Conservation (phyloP, 2,797 vertebrate species). For the Syngnathus acus region DNA sequence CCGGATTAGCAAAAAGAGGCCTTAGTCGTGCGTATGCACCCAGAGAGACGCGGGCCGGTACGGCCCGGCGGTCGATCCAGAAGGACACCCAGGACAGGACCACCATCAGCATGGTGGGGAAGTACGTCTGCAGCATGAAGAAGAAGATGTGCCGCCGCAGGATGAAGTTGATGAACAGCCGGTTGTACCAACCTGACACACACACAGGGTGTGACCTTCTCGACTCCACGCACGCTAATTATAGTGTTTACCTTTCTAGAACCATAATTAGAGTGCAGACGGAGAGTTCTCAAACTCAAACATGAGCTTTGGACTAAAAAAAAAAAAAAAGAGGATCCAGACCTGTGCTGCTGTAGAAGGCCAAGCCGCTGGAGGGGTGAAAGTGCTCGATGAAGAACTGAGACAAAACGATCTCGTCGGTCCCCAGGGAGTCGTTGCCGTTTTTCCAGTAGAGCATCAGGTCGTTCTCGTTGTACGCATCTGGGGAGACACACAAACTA, state of each 20-base stretch:
- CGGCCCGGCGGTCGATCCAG: conserved; percentile 86
- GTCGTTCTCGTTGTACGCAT: conserved; percentile 88
- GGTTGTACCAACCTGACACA: conserved; percentile 82
- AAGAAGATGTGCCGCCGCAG: conserved; percentile 90
- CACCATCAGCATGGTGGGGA: conserved; percentile 90
- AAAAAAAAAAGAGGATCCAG: neutral
- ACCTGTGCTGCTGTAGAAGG: conserved; percentile 88
- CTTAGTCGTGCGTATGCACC: conserved; percentile 55
- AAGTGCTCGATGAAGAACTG: conserved; percentile 89
- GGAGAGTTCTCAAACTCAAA: no score
- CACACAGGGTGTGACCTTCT: conserved; percentile 3
- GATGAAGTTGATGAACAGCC: conserved; percentile 88
- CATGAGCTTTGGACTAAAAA: no score
- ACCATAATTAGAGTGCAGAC: no score
- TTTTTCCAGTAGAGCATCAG: conserved; percentile 89
- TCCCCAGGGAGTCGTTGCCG: conserved; percentile 82
- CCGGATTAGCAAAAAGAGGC: no score
- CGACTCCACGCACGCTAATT: neutral
- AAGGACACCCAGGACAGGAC: conserved; percentile 91
- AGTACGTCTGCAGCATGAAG: conserved; percentile 90
- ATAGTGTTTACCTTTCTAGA: no score
- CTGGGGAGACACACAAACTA: conserved; percentile 41
- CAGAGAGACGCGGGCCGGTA: conserved; percentile 86
- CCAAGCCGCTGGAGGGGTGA: conserved; percentile 80
- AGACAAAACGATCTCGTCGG: conserved; percentile 82